A percentile compares a stretch with the other conserved stretches of the same genome.
Conservation (phyloP, 2,113 vertebrate genomes). For the Gobiocypris rarus region DNA sequence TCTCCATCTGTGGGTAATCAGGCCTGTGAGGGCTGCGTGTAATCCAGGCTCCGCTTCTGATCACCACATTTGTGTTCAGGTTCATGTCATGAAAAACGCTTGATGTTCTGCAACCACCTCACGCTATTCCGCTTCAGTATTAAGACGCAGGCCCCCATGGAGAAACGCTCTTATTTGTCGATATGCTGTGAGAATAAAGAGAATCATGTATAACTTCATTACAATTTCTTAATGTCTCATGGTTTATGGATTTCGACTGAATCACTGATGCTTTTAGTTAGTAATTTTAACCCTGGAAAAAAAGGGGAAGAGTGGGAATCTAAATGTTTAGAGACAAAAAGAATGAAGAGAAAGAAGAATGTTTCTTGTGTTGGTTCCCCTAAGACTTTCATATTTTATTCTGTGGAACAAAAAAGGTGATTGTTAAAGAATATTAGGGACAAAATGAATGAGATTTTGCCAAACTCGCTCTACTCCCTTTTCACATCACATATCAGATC, state of each 20-base stretch:
- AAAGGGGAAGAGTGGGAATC: background rate
- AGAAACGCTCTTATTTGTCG: conserved; percentile 16
- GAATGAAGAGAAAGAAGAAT: background rate
- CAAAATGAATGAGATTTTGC: too few species aligned
- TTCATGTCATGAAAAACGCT: conserved; percentile 16
- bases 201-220: conserved; percentile 16
- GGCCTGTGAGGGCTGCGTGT: background rate
- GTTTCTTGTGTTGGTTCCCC: background rate
- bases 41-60: conserved; percentile 20
- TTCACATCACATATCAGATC: too few species aligned
- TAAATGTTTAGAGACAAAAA: conserved; percentile 1
- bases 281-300: conserved; percentile 10
- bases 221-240: conserved; percentile 10
- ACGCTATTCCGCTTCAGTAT: background rate
- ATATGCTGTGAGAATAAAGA: conserved; percentile 18
- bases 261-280: conserved; percentile 12
- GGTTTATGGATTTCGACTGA: conserved; percentile 21
- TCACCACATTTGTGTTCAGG: background rate
- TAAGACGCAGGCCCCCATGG: background rate
- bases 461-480: too few species aligned
- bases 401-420: background rate
- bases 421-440: background rate
- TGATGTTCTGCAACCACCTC: background rate
- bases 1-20: conserved; percentile 50
- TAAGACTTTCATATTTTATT: background rate